Percentiles rank a stretch among this genome's conserved stretches.
These are phyloP conservation scores for Xerus rutilus DNA, from an alignment of 2,797 vertebrate genomes.

Conservation along the genomic window DNA sequence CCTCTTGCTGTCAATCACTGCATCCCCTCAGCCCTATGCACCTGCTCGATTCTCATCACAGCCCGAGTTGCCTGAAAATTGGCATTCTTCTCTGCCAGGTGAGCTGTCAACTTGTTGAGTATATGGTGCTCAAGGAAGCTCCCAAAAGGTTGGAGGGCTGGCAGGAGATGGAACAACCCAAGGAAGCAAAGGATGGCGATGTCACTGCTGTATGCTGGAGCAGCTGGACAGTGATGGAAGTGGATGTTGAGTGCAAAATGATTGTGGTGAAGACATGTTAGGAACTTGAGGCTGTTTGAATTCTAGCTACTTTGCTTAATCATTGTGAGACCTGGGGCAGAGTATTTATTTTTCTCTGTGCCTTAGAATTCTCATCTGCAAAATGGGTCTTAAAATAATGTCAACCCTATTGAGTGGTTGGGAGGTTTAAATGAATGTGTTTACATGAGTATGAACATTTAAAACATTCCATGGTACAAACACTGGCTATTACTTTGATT, in stretches of 20 bases:
- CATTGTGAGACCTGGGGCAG: neutral
- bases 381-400: constrained; percentile 24
- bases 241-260: neutral
- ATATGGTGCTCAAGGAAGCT: neutral
- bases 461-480: neutral
- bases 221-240: neutral
- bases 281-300: neutral
- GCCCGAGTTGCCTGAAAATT: neutral
- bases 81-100: neutral
- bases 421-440: neutral
- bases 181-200: no score
- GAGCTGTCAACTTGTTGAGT: no score
- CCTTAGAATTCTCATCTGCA: neutral
- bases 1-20: neutral
- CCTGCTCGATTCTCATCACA: accelerated
- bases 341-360: neutral
- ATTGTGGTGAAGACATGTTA: accelerated
- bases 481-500: neutral
- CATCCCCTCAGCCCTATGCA: neutral
- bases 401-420: neutral
- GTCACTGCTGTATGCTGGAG: neutral
- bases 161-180: neutral
- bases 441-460: neutral
- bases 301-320: neutral
- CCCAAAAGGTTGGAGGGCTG: neutral